A percentile compares a stretch with the other conserved stretches of the same genome.
Evolutionary conservation across 2,113 vertebrate genomes (phyloP).

Genomic region (Kryptolebias marmoratus): DNA sequence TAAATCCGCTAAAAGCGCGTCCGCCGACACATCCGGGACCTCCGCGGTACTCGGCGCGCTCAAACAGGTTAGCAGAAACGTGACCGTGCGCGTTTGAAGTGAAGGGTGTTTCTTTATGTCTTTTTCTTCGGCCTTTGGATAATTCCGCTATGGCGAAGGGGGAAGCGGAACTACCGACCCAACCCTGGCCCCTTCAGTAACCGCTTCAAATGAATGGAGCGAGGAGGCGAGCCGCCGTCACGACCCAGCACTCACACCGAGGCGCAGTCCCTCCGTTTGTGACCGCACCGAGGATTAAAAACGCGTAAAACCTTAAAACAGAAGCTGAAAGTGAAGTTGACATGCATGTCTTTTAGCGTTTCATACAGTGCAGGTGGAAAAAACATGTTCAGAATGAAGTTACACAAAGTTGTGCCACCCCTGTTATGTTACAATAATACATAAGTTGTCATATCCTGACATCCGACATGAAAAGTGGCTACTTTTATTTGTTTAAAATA

Average conservation of each 20-base stretch:
- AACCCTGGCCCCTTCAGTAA: constrained; percentile 59
- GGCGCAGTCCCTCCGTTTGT: too few species aligned
- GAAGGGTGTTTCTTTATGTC: constrained; percentile 54
- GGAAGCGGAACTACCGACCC: constrained; percentile 81
- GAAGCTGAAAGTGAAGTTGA: too few species aligned
- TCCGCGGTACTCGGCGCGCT: not conserved
- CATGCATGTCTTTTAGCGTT: too few species aligned
- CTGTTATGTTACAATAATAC: too few species aligned
- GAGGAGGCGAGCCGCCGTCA: not conserved
- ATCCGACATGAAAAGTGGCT: not conserved
- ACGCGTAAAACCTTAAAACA: too few species aligned
- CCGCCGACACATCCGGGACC: not conserved
- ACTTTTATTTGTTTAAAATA: not conserved
- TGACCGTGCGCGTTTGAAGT: constrained; percentile 61
- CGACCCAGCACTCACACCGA: not conserved
- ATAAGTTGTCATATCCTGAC: too few species aligned
- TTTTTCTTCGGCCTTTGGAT: constrained; percentile 58
- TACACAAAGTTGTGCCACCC: too few species aligned
- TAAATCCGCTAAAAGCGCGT: constrained; percentile 38
- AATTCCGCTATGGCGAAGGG: constrained; percentile 74
- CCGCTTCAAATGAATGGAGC: constrained; percentile 35
- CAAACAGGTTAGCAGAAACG: constrained; percentile 20
- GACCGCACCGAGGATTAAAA: too few species aligned
- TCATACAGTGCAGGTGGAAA: too few species aligned
- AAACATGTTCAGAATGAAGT: too few species aligned